A percentile compares a stretch with the other conserved stretches of the same genome.
phyloP scores from a whole-genome alignment of 2,113 vertebrate species.

The Caranx ignobilis region DNA sequence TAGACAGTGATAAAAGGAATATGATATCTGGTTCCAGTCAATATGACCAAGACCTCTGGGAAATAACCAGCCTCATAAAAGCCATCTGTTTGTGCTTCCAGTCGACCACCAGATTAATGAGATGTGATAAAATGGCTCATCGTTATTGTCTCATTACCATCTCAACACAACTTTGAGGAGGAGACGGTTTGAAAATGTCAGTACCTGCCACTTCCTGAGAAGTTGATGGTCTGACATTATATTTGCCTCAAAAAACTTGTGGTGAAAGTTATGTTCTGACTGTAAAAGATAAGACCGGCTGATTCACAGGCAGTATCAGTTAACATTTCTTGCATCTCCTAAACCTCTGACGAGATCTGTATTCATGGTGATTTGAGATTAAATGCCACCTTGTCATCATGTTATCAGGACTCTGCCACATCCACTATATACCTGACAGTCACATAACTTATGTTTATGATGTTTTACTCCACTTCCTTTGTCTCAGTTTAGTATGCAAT shows the following conservation, averaged over 20 bases:
- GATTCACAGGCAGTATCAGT: no score
- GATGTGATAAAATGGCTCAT: conserved; percentile 40
- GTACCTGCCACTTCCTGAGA: not conserved
- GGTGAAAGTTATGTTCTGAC: no score
- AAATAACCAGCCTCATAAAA: conserved; percentile 64
- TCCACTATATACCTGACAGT: no score
- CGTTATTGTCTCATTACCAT: conserved; percentile 61
- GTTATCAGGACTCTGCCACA: no score
- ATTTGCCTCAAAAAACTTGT: not conserved
- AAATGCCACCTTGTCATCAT: not conserved
- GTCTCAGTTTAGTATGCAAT: no score
- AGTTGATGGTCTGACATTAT: not conserved
- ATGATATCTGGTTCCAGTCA: conserved; percentile 45
- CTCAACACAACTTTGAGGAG: not conserved
- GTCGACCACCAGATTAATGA: conserved; percentile 64
- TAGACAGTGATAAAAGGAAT: conserved; percentile 41
- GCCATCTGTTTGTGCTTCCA: conserved; percentile 51
- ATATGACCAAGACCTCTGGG: conserved; percentile 53
- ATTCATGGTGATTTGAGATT: no score
- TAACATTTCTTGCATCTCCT: not conserved
- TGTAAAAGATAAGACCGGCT: no score
- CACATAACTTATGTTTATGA: no score
- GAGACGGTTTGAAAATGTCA: conserved; percentile 2
- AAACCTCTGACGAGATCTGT: not conserved
- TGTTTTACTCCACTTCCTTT: no score